Evolutionary conservation across 2,888 invertebrate genomes (phyloP).

Genomic region (Tenthredo distinguenda): DNA sequence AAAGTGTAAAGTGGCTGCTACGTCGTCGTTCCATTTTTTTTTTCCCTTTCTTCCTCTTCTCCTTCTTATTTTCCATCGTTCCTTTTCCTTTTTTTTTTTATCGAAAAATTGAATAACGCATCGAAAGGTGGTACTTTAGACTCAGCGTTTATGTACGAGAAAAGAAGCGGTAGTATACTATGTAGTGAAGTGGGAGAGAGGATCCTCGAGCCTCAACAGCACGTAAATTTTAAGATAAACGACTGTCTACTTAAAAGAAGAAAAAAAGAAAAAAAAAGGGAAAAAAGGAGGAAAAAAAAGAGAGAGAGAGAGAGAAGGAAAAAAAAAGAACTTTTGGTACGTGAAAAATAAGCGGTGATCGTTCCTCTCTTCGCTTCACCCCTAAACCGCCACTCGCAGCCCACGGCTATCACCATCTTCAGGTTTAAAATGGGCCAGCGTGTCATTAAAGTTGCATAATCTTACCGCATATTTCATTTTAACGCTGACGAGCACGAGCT

Average conservation of each 20-base stretch:
- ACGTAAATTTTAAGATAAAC: conserved; percentile 50
- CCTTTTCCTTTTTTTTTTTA: conserved; percentile 2
- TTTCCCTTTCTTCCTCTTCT: background rate
- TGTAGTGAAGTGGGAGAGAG: conserved; percentile 7
- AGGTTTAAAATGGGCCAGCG: conserved; percentile 43
- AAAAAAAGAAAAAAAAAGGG: background rate
- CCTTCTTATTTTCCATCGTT: background rate
- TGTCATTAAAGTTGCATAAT: conserved; percentile 48
- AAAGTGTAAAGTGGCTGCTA: conserved; percentile 30
- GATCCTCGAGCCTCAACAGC: conserved; percentile 40
- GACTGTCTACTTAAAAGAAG: conserved; percentile 34
- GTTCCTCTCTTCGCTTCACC: background rate
- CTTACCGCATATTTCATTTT: conserved; percentile 48
- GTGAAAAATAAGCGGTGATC: conserved; percentile 49
- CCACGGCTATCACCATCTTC: conserved; percentile 41
- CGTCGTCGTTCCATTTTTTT: background rate
- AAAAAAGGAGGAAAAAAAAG: background rate
- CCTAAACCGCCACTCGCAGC: conserved; percentile 14
- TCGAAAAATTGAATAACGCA: conserved; percentile 50
- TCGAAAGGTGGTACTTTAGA: conserved; percentile 44
- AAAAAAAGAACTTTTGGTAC: conserved; percentile 11
- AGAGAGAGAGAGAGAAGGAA: background rate
- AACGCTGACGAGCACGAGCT: conserved; percentile 44
- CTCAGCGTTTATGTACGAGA: conserved; percentile 41
- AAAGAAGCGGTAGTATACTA: conserved; percentile 14